Conservation (phyloP, 2,113 vertebrate genomes). For the Brachirus orientalis region DNA sequence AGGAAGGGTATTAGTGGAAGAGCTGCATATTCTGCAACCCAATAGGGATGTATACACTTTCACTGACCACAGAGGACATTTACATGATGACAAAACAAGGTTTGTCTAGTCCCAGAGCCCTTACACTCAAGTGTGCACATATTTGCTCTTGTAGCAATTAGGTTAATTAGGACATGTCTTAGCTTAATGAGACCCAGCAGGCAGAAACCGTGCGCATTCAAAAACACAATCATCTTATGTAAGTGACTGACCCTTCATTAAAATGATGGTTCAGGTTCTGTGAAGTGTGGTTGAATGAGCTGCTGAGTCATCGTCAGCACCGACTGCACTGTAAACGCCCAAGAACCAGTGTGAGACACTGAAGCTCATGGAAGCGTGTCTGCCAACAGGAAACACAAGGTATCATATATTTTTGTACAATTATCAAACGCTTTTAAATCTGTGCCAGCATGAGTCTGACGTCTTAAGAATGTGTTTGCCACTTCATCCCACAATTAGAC, state of each 20-base stretch:
- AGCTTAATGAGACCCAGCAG: slow-evolving; percentile 62
- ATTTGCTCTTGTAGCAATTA: slow-evolving; percentile 39
- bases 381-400: too few species aligned
- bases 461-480: too few species aligned
- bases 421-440: too few species aligned
- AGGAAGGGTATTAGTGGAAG: slow-evolving; percentile 64
- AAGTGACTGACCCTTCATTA: slow-evolving; percentile 14
- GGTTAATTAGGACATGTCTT: slow-evolving; percentile 55
- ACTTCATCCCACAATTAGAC: too few species aligned
- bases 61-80: slow-evolving; percentile 62
- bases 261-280: background rate
- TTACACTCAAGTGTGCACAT: slow-evolving; percentile 28
- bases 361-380: too few species aligned
- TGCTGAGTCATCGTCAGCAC: too few species aligned
- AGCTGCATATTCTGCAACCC: slow-evolving; percentile 49
- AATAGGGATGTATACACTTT: slow-evolving; percentile 61
- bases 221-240: slow-evolving; percentile 9
- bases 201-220: slow-evolving; percentile 24
- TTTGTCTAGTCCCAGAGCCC: slow-evolving; percentile 40
- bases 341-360: too few species aligned
- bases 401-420: too few species aligned
- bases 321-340: too few species aligned
- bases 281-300: too few species aligned
- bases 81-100: slow-evolving; percentile 53
- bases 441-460: too few species aligned